phyloP scores from a whole-genome alignment of 1,140 invertebrate species.

The Drosophila cardini region DNA sequence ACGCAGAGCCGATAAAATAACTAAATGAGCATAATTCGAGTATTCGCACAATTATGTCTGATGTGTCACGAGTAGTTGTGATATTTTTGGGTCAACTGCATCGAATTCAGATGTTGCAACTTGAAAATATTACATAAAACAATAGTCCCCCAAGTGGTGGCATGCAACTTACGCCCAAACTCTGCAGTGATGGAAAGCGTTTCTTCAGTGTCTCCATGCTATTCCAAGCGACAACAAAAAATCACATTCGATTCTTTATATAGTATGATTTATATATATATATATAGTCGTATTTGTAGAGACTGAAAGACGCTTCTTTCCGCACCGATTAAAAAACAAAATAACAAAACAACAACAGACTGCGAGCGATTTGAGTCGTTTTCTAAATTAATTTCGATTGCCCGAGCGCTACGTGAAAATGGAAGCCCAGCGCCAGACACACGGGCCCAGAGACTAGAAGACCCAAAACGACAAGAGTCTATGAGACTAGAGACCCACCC shows the following conservation, averaged over 20 bases:
- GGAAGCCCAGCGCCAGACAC: constrained; percentile 34
- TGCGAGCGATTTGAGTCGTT: constrained; percentile 75
- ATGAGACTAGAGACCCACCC: constrained; percentile 7
- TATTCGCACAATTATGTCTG: constrained; percentile 21
- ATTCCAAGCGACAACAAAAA: constrained; percentile 13
- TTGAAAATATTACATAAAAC: constrained; percentile 63
- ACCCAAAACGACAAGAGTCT: neutral
- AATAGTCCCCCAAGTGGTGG: constrained; percentile 20
- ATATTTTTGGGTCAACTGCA: constrained; percentile 55
- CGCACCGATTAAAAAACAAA: constrained; percentile 37
- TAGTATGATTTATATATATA: constrained; percentile 50
- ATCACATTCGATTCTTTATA: constrained; percentile 24
- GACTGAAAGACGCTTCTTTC: constrained; percentile 47
- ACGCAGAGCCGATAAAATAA: constrained; percentile 39
- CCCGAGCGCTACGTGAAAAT: constrained; percentile 23
- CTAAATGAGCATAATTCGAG: constrained; percentile 48
- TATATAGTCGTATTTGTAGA: constrained; percentile 44
- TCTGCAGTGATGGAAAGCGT: constrained; percentile 84
- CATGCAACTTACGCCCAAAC: constrained; percentile 82
- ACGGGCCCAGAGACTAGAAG: constrained; percentile 22
- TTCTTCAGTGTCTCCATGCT: constrained; percentile 81
- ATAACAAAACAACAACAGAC: constrained; percentile 52
- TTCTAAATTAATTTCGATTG: constrained; percentile 78
- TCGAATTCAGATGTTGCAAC: neutral
- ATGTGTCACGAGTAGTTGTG: constrained; percentile 4